Conservation (phyloP, 2,888 invertebrate genomes). For the Ommatoiulus sabulosus region DNA sequence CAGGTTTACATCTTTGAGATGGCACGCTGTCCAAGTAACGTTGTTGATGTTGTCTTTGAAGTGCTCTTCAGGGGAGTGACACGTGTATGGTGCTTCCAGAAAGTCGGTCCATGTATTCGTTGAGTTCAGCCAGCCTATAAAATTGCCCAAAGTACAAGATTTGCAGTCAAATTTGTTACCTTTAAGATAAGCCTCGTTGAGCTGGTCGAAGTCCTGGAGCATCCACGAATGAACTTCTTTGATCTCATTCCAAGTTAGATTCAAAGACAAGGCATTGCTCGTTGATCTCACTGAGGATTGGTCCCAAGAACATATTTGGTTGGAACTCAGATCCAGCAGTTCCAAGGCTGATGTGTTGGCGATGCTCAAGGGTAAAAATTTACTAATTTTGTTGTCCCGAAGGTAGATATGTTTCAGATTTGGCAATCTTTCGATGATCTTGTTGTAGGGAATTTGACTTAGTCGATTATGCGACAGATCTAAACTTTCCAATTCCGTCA, state of each 20-base stretch:
- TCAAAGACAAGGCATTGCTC: background rate
- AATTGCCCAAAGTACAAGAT: conserved; percentile 11
- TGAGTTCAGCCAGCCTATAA: conserved; percentile 20
- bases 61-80: conserved; percentile 36
- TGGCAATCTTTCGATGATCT: background rate
- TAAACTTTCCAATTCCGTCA: background rate
- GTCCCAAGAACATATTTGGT: conserved; percentile 20
- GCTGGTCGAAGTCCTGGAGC: conserved; percentile 40
- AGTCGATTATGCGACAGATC: background rate
- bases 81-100: background rate
- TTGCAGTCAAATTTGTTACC: conserved; percentile 53
- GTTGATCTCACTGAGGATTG: background rate
- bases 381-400: background rate
- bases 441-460: background rate
- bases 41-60: background rate
- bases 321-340: conserved; percentile 23
- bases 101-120: conserved; percentile 4
- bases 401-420: background rate
- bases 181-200: background rate
- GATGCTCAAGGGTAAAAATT: background rate
- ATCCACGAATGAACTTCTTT: background rate
- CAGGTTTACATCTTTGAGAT: background rate
- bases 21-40: background rate
- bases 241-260: conserved; percentile 42
- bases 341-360: background rate